These are phyloP conservation scores for Enteromius argenteus DNA, from an alignment of 2,797 vertebrate genomes.

Conservation along the genomic window DNA sequence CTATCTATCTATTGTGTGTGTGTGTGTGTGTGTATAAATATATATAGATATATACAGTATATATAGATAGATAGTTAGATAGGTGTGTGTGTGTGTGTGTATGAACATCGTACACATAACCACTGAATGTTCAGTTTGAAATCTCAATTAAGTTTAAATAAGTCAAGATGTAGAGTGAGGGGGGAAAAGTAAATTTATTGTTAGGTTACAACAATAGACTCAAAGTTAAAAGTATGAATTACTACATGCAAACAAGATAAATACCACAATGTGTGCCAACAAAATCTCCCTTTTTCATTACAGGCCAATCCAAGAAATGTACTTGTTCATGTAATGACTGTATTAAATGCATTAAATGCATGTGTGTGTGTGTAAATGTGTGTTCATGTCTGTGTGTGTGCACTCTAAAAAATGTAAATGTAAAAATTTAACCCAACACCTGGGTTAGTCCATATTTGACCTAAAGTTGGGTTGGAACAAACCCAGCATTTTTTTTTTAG, in stretches of 20 bases:
- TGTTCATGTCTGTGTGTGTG: background rate
- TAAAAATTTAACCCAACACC: too few species aligned
- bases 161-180: background rate
- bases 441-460: too few species aligned
- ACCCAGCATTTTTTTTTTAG: too few species aligned
- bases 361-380: background rate
- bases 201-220: background rate
- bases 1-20: too few species aligned
- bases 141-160: background rate
- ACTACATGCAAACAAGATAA: constrained; percentile 62
- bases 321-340: constrained; percentile 6
- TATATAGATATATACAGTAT: too few species aligned
- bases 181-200: background rate
- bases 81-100: too few species aligned
- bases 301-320: background rate
- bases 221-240: constrained; percentile 45
- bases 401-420: too few species aligned
- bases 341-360: background rate
- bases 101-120: background rate
- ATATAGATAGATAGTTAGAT: background rate
- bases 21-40: too few species aligned
- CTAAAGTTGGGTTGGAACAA: too few species aligned
- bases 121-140: background rate
- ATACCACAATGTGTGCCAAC: background rate
- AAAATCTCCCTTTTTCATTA: background rate